Conservation (phyloP, 1,140 invertebrate genomes). For the Polyergus mexicanus region DNA sequence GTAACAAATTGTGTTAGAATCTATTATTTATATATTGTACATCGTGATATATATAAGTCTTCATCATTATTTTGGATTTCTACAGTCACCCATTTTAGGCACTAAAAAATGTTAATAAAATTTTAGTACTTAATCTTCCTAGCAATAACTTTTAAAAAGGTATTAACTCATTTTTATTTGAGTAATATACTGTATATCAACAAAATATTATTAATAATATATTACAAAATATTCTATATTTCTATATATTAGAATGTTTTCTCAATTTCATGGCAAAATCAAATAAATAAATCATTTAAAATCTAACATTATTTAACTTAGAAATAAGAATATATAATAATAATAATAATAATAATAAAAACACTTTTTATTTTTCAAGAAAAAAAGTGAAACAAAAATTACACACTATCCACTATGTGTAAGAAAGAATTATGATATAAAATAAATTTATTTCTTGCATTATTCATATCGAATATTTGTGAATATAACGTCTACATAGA, state of each 20-base stretch:
- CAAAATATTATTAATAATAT: neutral
- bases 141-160: neutral
- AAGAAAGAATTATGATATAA: neutral
- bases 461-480: too few species aligned
- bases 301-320: slow-evolving; percentile 14
- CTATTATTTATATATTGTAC: neutral
- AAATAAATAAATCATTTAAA: neutral
- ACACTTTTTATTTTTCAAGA: neutral
- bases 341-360: too few species aligned
- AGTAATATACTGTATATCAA: neutral
- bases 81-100: slow-evolving; percentile 14
- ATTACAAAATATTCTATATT: slow-evolving; percentile 1
- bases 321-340: slow-evolving; percentile 21
- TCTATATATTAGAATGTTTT: neutral
- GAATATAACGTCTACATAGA: too few species aligned
- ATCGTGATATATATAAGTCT: slow-evolving; percentile 6
- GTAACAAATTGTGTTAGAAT: slow-evolving; percentile 52
- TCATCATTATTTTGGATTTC: slow-evolving; percentile 22
- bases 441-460: slow-evolving; percentile 11
- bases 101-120: slow-evolving; percentile 34
- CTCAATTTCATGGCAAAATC: neutral
- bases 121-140: slow-evolving; percentile 15
- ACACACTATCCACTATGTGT: neutral
- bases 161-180: neutral
- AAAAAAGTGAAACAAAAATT: neutral